These are phyloP conservation scores for Orchesellides sinensis DNA, from an alignment of 2,888 invertebrate genomes.

Conservation along the genomic window DNA sequence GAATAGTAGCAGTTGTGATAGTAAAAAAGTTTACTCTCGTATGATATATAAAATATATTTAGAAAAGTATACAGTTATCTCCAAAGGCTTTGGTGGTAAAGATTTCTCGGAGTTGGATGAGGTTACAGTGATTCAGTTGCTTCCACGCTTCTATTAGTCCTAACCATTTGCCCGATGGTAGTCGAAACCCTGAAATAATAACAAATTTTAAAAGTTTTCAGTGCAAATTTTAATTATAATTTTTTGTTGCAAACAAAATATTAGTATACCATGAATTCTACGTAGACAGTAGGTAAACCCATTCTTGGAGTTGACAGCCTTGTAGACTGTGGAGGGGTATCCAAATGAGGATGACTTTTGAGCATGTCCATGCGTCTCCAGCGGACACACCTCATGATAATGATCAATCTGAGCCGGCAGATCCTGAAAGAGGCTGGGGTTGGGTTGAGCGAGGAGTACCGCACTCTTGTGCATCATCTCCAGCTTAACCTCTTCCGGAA, in stretches of 20 bases:
- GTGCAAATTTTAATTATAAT: too few species aligned
- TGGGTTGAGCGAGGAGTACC: slow-evolving; percentile 86
- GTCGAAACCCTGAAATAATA: slow-evolving; percentile 83
- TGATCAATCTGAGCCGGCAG: slow-evolving; percentile 93
- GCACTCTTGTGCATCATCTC: slow-evolving; percentile 88
- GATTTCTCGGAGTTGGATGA: slow-evolving; percentile 93
- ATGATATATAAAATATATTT: neutral
- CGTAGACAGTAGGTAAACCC: slow-evolving; percentile 91
- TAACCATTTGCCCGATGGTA: slow-evolving; percentile 90
- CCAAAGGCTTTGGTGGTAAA: slow-evolving; percentile 97
- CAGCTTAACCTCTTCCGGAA: slow-evolving; percentile 88
- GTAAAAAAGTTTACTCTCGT: too few species aligned
- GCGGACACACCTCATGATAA: slow-evolving; percentile 90
- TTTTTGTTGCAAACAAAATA: too few species aligned
- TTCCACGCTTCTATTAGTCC: slow-evolving; percentile 95
- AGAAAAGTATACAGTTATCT: slow-evolving; percentile 86
- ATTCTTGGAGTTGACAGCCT: slow-evolving; percentile 91
- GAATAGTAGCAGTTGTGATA: too few species aligned
- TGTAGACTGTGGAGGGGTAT: slow-evolving; percentile 90
- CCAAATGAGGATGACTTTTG: slow-evolving; percentile 85
- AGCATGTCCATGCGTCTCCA: slow-evolving; percentile 81
- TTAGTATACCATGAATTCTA: slow-evolving; percentile 87
- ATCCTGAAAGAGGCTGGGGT: slow-evolving; percentile 83
- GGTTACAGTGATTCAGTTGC: slow-evolving; percentile 95
- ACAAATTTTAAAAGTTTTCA: slow-evolving; percentile 33